Evolutionary conservation across 2,113 vertebrate genomes (phyloP), one percentile per base, ranked within the genome.

Genomic region (Pelusios castaneus): DNA sequence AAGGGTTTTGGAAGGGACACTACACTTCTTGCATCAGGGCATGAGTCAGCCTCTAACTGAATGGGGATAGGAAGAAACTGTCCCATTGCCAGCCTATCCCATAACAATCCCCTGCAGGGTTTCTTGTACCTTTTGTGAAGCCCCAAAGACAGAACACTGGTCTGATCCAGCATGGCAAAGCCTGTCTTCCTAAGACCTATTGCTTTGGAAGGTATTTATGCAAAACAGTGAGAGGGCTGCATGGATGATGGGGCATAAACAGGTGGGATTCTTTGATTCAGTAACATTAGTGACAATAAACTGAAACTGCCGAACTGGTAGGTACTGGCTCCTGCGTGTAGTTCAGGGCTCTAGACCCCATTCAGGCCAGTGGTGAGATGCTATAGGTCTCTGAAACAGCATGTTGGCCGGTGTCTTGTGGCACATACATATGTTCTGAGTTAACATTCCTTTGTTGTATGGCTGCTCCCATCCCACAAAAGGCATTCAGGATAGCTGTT

Each of bases 61-160:
- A 29, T n/a, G 78, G 22, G 27, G 5, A n/a, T 63, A 81, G 55
- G 41, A 82, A 38, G 9, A 31, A 47, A 52, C n/a, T 29, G 60
- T 77, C 31, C n/a, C 63, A 0, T 3, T 17, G 34, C 34, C 5
- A 22, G 41, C 7, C 12, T 29, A 3, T 77, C 51, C 34, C 4
- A 0, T 34, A 31, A 54, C 27, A 25, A 54, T 8, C 91, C 14
- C 38, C 4, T 13, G 9, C 60, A 3, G 31, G 21, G 75, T 29
- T 80, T 27, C 54, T 58, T 45, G 10, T 45, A n/a, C 0, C 22
- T 75, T 25, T 16, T 45, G 2, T 80, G 29, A 29, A 84, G 60
- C 12, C 34, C 16, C 60, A 34, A 16, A 19, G 34, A n/a, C 60
- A 19, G 60, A 31, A 25, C 67, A 8, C 0, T 5, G 31, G 21